These are phyloP conservation scores for Lordiphosa fenestrarum DNA, from an alignment of 2,888 invertebrate genomes.

Conservation along the genomic window DNA sequence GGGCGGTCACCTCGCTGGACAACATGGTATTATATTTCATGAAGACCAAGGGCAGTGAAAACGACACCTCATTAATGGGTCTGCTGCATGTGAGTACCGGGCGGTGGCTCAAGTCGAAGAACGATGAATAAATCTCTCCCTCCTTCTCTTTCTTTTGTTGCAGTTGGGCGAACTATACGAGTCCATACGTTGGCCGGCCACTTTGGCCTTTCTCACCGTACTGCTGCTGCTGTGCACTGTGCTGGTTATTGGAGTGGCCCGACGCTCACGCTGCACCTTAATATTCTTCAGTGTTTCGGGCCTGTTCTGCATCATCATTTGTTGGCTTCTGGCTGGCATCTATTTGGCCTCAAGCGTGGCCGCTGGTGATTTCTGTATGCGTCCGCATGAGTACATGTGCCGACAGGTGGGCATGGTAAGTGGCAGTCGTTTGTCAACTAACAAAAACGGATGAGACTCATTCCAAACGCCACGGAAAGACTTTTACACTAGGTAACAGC, in stretches of 20 bases:
- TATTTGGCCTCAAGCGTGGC: constrained; percentile 93
- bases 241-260: constrained; percentile 80
- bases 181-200: constrained; percentile 80
- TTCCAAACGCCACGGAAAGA: no score
- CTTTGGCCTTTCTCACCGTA: constrained; percentile 79
- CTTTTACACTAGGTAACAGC: no score
- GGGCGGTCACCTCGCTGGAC: constrained; percentile 83
- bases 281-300: constrained; percentile 94
- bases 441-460: no score
- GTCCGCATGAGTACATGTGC: constrained; percentile 84
- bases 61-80: constrained; percentile 79
- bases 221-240: constrained; percentile 79
- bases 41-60: constrained; percentile 79
- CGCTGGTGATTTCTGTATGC: constrained; percentile 91
- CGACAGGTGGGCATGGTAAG: constrained; percentile 80
- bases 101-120: no score
- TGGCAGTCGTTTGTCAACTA: no score
- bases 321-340: constrained; percentile 93
- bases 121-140: constrained; percentile 4
- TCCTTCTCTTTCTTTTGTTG: constrained; percentile 11
- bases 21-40: constrained; percentile 80
- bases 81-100: constrained; percentile 73
- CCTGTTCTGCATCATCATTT: constrained; percentile 82
- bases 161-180: constrained; percentile 80
- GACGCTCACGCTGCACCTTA: constrained; percentile 89